These are phyloP conservation scores for Jacana jacana DNA, from an alignment of 2,113 vertebrate species.

Conservation along the genomic window DNA sequence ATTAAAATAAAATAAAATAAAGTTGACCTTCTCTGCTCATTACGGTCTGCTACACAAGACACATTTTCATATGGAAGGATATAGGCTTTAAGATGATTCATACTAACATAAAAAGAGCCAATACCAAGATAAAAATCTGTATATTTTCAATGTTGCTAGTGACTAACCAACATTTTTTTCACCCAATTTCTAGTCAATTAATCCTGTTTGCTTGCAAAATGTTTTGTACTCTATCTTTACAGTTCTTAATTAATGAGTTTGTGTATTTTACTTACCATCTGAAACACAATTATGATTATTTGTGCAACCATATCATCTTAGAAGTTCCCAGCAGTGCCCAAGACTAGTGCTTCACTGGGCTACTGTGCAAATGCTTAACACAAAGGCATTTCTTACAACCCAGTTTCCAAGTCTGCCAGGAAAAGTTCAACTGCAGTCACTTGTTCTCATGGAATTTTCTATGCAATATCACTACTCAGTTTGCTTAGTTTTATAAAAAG, in stretches of 20 bases:
- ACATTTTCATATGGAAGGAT: neutral
- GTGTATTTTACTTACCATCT: neutral
- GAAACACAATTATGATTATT: neutral
- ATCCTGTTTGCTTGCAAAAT: neutral
- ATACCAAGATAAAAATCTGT: neutral
- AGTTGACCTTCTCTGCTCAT: neutral
- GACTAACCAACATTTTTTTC: neutral
- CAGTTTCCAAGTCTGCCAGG: neutral
- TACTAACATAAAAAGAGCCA: neutral
- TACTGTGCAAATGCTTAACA: neutral
- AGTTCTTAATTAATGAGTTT: neutral
- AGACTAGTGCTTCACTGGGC: neutral
- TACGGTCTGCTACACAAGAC: neutral
- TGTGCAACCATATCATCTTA: neutral
- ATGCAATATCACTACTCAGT: neutral
- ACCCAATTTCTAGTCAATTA: neutral
- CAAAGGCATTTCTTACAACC: neutral
- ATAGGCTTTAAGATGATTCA: neutral
- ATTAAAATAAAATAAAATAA: constrained; percentile 44
- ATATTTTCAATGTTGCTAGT: neutral
- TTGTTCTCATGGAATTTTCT: neutral
- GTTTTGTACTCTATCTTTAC: neutral
- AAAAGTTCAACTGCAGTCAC: neutral
- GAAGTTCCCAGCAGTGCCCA: neutral
- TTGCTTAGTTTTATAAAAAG: neutral